Percentiles rank a stretch among this genome's conserved stretches.
phyloP scores from a whole-genome alignment of 2,113 vertebrate species.

The Cynopterus brachyotis region DNA sequence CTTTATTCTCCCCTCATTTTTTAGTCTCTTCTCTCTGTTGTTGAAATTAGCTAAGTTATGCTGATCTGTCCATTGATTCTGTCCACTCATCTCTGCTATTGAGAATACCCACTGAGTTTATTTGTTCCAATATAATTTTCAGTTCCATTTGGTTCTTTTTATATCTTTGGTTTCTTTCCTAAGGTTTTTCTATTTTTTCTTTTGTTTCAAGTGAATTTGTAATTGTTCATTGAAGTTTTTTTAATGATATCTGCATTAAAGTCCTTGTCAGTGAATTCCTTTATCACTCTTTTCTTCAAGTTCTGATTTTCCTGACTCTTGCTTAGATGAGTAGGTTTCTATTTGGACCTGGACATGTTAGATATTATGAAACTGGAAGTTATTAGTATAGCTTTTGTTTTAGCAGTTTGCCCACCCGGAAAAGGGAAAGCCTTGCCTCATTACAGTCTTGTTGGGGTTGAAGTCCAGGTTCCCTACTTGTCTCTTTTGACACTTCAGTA shows the following conservation, averaged over 20 bases:
- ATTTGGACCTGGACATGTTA: background rate
- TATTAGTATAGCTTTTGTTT: background rate
- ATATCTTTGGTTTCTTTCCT: background rate
- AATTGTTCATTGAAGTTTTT: background rate
- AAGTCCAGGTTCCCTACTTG: background rate
- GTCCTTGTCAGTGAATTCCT: background rate
- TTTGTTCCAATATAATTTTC: background rate
- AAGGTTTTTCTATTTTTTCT: background rate
- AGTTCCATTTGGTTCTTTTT: background rate
- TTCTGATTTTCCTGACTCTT: background rate
- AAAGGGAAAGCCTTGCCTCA: background rate
- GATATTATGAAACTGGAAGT: background rate
- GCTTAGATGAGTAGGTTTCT: background rate
- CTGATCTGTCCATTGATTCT: background rate
- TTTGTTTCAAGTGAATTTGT: background rate
- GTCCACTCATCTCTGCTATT: background rate
- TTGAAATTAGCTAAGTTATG: background rate
- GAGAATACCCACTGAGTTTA: background rate
- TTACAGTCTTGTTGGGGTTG: background rate
- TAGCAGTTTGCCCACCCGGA: background rate
- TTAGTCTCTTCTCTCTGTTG: background rate
- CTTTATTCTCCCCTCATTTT: background rate
- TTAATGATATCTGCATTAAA: background rate
- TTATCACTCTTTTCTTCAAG: background rate
- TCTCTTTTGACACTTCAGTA: background rate